Evolutionary conservation across 2,888 invertebrate species (phyloP), one percentile per base, ranked within the genome.

Genomic region (Epicampocera succincta): DNA sequence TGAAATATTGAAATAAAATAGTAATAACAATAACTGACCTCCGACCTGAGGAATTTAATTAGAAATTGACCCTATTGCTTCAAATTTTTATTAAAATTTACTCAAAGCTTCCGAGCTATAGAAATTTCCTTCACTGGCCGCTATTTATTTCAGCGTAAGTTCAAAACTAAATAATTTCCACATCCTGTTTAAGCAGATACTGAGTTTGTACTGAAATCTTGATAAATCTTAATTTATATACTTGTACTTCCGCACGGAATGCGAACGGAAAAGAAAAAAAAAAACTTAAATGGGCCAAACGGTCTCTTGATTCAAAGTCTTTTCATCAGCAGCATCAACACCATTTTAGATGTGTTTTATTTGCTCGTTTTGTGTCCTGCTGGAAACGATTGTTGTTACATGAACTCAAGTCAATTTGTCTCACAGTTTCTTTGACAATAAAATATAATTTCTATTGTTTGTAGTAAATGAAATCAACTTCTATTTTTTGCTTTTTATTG

Each of bases 381-480:
- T 38, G 29, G n/a, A 19, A 13, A n/a, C 33, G 9, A 46, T 50
- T 48, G 33, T 9, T 33, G 50, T 66, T 52, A 42, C 42, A 15
- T 19, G 48, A 19, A 11, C 38, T 11, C 17, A 1, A 17, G 25
- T n/a, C n/a, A 17, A n/a, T 52, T 25, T 13, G 25, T 60, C n/a
- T 11, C 48, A n/a, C 38, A 50, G 68, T 73, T 68, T 74, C 65
- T 25, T 56, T 65, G 56, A 74, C 74, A 82, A 77, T 74, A 58
- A 68, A 77, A 69, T 65, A 19, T 68, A 56, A 77, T 81, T 81
- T 81, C 56, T 69, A 56, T 69, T 77, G 46, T 50, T 71, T 61
- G 29, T 33, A 56, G 29, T 61, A 19, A 12, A 40, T 40, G 42
- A 38, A 61, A 63, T 50, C 17, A 56, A 58, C 56, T 65, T 69